A percentile compares a stretch with the other conserved stretches of the same genome.
phyloP scores from a whole-genome alignment of 2,797 vertebrate species.

The Sebastes vulpes region DNA sequence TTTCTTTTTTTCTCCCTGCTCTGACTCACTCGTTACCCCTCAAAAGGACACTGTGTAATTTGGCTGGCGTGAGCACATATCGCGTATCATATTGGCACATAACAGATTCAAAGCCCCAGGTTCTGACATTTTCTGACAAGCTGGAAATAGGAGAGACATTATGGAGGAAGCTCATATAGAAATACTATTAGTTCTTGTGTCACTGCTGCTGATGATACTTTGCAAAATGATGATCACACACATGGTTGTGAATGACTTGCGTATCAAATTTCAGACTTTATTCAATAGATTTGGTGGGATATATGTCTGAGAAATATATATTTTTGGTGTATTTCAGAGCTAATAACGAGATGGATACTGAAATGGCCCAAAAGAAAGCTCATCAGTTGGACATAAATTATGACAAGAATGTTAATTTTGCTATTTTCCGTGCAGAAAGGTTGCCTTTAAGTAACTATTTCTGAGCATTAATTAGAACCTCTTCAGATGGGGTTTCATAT shows the following conservation, averaged over 20 bases:
- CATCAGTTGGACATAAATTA: not conserved
- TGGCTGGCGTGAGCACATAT: slow-evolving; percentile 21
- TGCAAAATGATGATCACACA: not conserved
- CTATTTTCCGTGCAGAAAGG: slow-evolving; percentile 5
- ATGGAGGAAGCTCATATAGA: not conserved
- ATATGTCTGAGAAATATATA: not conserved
- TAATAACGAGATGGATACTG: not conserved
- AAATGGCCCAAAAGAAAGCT: not conserved
- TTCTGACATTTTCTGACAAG: slow-evolving; percentile 9
- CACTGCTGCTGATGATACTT: not conserved
- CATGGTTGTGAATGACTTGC: too few relatives aligned
- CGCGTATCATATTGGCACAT: slow-evolving; percentile 40
- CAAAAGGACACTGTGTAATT: slow-evolving; percentile 49
- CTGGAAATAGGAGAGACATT: not conserved
- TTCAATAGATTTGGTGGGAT: not conserved
- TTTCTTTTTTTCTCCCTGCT: not conserved
- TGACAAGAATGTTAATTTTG: slow-evolving; percentile 23
- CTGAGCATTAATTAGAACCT: slow-evolving; percentile 19
- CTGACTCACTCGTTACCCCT: slow-evolving; percentile 14
- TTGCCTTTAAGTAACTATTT: not conserved
- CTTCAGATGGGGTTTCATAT: slow-evolving; percentile 21
- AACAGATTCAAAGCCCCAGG: slow-evolving; percentile 23
- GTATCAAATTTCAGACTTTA: not conserved
- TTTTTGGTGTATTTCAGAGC: not conserved
- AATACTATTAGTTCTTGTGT: not conserved